A percentile compares a stretch with the other conserved stretches of the same genome.
These are phyloP conservation scores for Atopsyche davidsoni DNA, from an alignment of 1,140 invertebrate genomes.

Conservation along the genomic window DNA sequence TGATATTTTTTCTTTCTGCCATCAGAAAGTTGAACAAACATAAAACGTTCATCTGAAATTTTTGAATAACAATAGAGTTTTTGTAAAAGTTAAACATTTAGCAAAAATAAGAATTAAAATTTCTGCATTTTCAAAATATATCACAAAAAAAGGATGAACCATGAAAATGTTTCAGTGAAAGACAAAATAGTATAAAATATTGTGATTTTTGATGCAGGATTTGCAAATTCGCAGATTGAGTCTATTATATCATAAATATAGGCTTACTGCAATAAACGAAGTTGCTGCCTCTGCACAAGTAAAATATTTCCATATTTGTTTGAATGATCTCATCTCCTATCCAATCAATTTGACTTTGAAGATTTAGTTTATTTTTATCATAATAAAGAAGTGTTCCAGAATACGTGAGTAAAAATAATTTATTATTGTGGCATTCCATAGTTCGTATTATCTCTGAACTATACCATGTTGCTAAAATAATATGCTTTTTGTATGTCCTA, in stretches of 20 bases:
- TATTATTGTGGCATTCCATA: constrained; percentile 11
- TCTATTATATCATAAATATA: neutral
- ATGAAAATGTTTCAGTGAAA: neutral
- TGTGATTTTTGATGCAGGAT: neutral
- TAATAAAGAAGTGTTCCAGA: constrained; percentile 22
- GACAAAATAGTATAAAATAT: neutral
- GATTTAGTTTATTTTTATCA: constrained; percentile 2
- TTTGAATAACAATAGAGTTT: neutral
- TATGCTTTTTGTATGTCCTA: constrained; percentile 1
- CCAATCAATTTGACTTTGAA: constrained; percentile 13
- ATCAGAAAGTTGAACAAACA: constrained; percentile 7
- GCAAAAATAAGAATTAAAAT: neutral
- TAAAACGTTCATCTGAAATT: constrained; percentile 6
- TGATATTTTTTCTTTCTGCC: constrained; percentile 7
- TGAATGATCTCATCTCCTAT: constrained; percentile 3
- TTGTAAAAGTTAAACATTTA: neutral
- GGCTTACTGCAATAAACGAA: constrained; percentile 24
- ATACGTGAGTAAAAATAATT: constrained; percentile 20
- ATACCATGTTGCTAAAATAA: constrained; percentile 24
- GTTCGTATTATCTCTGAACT: constrained; percentile 12
- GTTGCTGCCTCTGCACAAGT: constrained; percentile 25
- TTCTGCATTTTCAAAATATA: neutral
- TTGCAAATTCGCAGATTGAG: neutral
- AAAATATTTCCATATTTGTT: constrained; percentile 12
- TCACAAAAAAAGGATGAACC: neutral